Evolutionary conservation across 1,140 invertebrate genomes (phyloP), one percentile per base, ranked within the genome.

Genomic region (Bradysia coprophila): DNA sequence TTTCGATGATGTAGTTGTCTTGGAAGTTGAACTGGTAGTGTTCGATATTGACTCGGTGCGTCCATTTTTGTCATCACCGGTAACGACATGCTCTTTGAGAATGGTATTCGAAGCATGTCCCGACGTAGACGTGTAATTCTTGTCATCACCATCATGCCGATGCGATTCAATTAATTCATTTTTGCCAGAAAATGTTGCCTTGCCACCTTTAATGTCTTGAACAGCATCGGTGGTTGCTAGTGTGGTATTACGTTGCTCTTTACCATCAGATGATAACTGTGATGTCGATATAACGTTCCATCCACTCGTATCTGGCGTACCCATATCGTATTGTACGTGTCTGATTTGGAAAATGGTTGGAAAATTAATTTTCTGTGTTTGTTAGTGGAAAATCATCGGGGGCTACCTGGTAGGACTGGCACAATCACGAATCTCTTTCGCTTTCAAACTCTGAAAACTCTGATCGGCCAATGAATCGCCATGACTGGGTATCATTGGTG

Each of bases 361-460:
- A 40, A n/a, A n/a, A n/a, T n/a, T n/a, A n/a, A n/a, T n/a, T n/a
- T n/a, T n/a, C n/a, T n/a, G 2, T 3, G 23, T 39, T 39, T 38
- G 3, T n/a, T n/a, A n/a, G n/a, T n/a, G n/a, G n/a, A n/a, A n/a
- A n/a, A n/a, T n/a, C n/a, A n/a, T n/a, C n/a, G n/a, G n/a, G n/a
- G n/a, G n/a, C n/a, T 60, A 57, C 49, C 72, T 68, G 13, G 73
- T 76, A 3, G 79, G 79, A 21, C 76, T 80, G 55, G 75, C 74
- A 4, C 78, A 80, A 53, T 81, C 79, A 34, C 78, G 64, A 16
- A 81, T 74, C 61, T 81, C 79, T 61, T 81, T 81, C 38, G 69
- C 72, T 65, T 82, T 82, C 56, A 81, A 68, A 38, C 74, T 76
- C 51, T 78, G 65, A 59, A 79, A 81, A 49, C 71, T 78, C 56